Percentiles rank a stretch among this genome's conserved stretches.
phyloP scores from a whole-genome alignment of 2,888 invertebrate species.

The Drosophila anomalata region DNA sequence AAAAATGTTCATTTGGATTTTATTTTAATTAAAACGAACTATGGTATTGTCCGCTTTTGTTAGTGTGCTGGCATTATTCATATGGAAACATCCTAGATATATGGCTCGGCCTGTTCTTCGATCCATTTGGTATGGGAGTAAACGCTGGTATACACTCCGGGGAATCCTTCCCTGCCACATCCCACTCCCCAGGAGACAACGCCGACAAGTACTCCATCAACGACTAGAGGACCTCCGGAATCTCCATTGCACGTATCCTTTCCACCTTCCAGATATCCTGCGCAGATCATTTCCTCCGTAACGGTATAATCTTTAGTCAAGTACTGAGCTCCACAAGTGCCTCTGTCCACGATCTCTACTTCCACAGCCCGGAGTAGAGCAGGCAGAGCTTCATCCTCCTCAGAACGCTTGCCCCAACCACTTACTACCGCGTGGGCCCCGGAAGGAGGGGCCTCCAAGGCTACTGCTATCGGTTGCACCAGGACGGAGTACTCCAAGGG shows the following conservation, averaged over 20 bases:
- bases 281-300: constrained; percentile 80
- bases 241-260: constrained; percentile 81
- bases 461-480: constrained; percentile 83
- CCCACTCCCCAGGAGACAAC: constrained; percentile 82
- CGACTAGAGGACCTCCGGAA: constrained; percentile 80
- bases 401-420: constrained; percentile 80
- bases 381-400: constrained; percentile 62
- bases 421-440: constrained; percentile 70
- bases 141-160: constrained; percentile 78
- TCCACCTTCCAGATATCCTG: constrained; percentile 67
- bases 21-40: background rate
- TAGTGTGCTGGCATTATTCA: constrained; percentile 6
- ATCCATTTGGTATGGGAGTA: constrained; percentile 66
- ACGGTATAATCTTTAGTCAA: constrained; percentile 64
- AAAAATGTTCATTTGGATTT: constrained; percentile 1
- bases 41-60: constrained; percentile 50
- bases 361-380: constrained; percentile 84
- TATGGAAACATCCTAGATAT: constrained; percentile 41
- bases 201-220: constrained; percentile 69
- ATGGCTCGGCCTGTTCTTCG: constrained; percentile 61
- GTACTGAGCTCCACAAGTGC: constrained; percentile 84
- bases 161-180: constrained; percentile 74
- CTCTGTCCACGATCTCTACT: constrained; percentile 84
- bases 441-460: constrained; percentile 54
- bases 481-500: constrained; percentile 83